Conservation (phyloP, 2,797 vertebrate genomes). For the Tapera naevia region DNA sequence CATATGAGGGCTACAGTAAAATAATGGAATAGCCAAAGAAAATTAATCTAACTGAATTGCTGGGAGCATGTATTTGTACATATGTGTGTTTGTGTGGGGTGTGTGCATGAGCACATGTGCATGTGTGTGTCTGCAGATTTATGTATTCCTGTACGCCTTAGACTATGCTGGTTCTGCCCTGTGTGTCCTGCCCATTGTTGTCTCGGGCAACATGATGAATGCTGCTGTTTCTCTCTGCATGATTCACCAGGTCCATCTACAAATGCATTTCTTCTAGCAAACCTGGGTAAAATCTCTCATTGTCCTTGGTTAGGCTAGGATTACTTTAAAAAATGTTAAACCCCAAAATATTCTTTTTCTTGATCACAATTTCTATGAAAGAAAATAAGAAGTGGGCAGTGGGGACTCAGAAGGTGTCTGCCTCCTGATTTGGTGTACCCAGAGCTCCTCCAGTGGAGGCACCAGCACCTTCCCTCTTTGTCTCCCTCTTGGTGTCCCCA, state of each 20-base stretch:
- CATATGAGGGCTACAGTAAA: conserved; percentile 5
- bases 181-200: background rate
- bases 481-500: background rate
- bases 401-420: background rate
- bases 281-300: background rate
- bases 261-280: background rate
- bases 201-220: background rate
- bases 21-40: conserved; percentile 1
- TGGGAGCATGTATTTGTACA: background rate
- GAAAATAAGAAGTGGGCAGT: background rate
- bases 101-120: accelerated
- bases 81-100: background rate
- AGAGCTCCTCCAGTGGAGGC: accelerated
- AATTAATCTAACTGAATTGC: background rate
- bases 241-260: background rate
- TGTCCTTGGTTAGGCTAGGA: background rate
- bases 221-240: background rate
- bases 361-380: background rate
- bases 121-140: background rate
- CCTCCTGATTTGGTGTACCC: background rate
- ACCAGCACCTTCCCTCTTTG: background rate
- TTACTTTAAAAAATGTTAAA: background rate
- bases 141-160: background rate
- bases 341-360: background rate
- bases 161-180: background rate